Evolutionary conservation across 1,140 invertebrate species (phyloP).

Genomic region (Pseudachorutes palmiensis): DNA sequence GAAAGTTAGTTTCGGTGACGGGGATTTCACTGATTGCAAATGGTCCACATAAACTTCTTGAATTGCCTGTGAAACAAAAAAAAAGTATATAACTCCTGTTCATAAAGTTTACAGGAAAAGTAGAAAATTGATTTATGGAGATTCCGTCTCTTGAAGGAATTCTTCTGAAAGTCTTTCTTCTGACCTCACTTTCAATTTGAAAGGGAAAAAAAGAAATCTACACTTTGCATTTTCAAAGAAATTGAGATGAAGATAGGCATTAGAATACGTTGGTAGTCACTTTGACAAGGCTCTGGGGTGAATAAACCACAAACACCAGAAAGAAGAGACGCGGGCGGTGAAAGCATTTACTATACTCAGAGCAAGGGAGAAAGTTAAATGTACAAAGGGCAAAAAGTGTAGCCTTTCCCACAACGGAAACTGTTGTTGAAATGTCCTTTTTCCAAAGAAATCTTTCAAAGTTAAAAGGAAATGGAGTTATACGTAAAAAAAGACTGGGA

Average conservation of each 20-base stretch:
- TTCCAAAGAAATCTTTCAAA: background rate
- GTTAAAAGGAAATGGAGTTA: background rate
- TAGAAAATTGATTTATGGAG: constrained; percentile 33
- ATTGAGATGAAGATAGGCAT: background rate
- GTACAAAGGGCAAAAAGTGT: too few species aligned
- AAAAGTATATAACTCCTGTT: constrained; percentile 13
- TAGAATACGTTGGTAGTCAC: background rate
- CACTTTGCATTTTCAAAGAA: background rate
- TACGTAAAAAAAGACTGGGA: background rate
- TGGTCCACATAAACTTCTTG: constrained; percentile 96
- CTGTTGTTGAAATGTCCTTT: background rate
- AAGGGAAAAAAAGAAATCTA: background rate
- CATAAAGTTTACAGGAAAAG: too few species aligned
- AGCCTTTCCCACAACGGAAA: background rate
- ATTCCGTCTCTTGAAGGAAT: background rate
- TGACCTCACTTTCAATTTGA: too few species aligned
- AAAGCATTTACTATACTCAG: background rate
- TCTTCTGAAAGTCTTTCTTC: too few species aligned
- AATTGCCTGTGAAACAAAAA: constrained; percentile 63
- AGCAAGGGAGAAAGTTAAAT: background rate
- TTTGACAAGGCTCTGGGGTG: background rate
- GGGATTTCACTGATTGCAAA: constrained; percentile 81
- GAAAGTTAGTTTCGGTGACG: constrained; percentile 82
- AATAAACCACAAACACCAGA: background rate
- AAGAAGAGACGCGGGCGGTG: background rate